Evolutionary conservation across 1,140 invertebrate genomes (phyloP).

Genomic region (Bombus turneri): DNA sequence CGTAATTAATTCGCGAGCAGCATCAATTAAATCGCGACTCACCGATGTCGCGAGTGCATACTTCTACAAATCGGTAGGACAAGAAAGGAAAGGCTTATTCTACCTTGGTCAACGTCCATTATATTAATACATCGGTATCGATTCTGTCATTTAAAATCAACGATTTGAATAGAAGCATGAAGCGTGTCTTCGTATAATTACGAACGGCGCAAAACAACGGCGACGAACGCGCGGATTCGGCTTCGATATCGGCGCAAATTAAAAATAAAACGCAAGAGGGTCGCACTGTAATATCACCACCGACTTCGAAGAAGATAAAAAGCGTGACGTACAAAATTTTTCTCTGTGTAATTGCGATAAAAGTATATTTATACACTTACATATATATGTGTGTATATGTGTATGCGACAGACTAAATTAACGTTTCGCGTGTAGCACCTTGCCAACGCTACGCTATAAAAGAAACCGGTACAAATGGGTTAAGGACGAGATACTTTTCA

Average conservation of each 20-base stretch:
- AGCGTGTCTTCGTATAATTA: slow-evolving; percentile 6
- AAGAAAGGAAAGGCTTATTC: not conserved
- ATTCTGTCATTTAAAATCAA: not conserved
- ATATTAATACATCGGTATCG: slow-evolving; percentile 3
- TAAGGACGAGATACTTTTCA: slow-evolving; percentile 27
- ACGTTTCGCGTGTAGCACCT: slow-evolving; percentile 8
- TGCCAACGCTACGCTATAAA: not conserved
- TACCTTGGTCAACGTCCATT: not conserved
- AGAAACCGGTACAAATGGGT: slow-evolving; percentile 5
- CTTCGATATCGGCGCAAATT: slow-evolving; percentile 32
- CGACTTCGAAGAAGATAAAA: not conserved
- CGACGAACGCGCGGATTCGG: not conserved
- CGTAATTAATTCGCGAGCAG: slow-evolving; percentile 17
- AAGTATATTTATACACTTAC: not conserved
- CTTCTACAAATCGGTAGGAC: not conserved
- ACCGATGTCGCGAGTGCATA: not conserved
- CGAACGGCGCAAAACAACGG: not conserved
- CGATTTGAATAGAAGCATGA: not conserved
- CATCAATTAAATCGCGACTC: slow-evolving; percentile 2
- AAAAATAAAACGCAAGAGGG: slow-evolving; percentile 37
- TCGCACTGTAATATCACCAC: not conserved
- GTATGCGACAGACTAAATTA: slow-evolving; percentile 17
- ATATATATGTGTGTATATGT: not conserved
- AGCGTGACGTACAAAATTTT: slow-evolving; percentile 9
- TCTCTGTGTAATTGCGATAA: not conserved